A percentile compares a stretch with the other conserved stretches of the same genome.
Conservation (phyloP, 2,888 invertebrate genomes). For the Xanthostigma xanthostigma region DNA sequence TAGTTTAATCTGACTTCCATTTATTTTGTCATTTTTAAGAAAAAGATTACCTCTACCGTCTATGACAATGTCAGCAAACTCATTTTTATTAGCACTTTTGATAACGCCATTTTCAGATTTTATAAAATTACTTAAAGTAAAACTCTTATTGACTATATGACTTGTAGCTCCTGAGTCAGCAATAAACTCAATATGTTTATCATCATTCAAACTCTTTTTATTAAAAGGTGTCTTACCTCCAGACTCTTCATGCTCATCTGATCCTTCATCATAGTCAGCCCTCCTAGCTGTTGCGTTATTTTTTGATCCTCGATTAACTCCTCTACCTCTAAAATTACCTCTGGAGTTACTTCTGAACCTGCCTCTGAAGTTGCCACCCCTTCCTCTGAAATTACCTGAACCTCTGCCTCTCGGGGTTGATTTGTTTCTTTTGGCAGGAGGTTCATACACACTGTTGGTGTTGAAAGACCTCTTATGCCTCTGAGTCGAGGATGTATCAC, state of each 20-base stretch:
- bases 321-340: neutral
- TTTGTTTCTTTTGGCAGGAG: no score
- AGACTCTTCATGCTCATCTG: no score
- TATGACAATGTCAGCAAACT: conserved; percentile 12
- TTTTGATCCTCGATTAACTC: no score
- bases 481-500: no score
- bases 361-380: neutral
- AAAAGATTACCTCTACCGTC: conserved; percentile 14
- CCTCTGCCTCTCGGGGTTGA: no score
- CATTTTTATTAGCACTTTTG: conserved; percentile 13
- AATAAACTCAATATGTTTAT: conserved; percentile 8
- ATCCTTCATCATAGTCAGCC: no score
- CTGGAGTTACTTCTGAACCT: neutral
- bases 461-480: no score
- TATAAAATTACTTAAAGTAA: conserved; percentile 12
- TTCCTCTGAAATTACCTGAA: no score
- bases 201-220: no score
- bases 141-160: conserved; percentile 12
- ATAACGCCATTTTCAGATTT: conserved; percentile 7
- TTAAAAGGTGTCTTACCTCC: no score
- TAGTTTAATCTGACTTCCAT: conserved; percentile 9
- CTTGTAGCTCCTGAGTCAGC: conserved; percentile 15
- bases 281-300: no score
- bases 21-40: conserved; percentile 7
- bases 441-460: no score